Conservation (phyloP, 2,888 invertebrate genomes). For the Acleris laterana region DNA sequence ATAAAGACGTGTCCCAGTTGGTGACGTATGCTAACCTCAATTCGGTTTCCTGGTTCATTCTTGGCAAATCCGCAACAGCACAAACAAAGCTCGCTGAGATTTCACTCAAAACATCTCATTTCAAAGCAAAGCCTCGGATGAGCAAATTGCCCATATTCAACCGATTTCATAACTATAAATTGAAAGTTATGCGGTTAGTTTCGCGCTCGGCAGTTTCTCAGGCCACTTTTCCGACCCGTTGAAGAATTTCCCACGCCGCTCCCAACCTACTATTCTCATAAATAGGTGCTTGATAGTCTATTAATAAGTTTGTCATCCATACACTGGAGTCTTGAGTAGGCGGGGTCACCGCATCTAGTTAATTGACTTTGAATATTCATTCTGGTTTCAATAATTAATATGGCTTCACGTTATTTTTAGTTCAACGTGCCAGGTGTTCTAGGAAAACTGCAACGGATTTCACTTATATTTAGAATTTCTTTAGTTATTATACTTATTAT, state of each 20-base stretch:
- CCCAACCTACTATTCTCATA: conserved; percentile 40
- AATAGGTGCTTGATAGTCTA: conserved; percentile 34
- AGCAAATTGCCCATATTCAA: conserved; percentile 37
- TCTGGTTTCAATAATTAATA: conserved; percentile 19
- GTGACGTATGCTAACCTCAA: conserved; percentile 28
- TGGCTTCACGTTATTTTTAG: neutral
- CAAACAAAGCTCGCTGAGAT: conserved; percentile 29
- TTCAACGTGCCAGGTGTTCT: neutral
- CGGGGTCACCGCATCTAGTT: conserved; percentile 24
- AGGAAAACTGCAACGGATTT: neutral
- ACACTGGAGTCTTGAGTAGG: conserved; percentile 18
- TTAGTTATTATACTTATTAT: no score
- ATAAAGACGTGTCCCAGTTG: conserved; percentile 7
- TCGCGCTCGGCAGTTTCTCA: conserved; percentile 46
- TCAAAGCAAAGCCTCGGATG: conserved; percentile 25
- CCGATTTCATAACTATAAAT: conserved; percentile 45
- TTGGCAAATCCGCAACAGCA: conserved; percentile 19
- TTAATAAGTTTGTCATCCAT: conserved; percentile 33
- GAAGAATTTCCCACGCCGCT: conserved; percentile 57
- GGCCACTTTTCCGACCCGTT: conserved; percentile 50
- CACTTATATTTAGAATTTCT: no score
- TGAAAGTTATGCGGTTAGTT: conserved; percentile 45
- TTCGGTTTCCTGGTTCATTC: conserved; percentile 23
- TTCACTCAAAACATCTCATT: conserved; percentile 28
- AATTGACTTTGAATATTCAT: conserved; percentile 28